Evolutionary conservation across 1,140 invertebrate genomes (phyloP), one percentile per base, ranked within the genome.

Genomic region (Neotoxoptera formosana): DNA sequence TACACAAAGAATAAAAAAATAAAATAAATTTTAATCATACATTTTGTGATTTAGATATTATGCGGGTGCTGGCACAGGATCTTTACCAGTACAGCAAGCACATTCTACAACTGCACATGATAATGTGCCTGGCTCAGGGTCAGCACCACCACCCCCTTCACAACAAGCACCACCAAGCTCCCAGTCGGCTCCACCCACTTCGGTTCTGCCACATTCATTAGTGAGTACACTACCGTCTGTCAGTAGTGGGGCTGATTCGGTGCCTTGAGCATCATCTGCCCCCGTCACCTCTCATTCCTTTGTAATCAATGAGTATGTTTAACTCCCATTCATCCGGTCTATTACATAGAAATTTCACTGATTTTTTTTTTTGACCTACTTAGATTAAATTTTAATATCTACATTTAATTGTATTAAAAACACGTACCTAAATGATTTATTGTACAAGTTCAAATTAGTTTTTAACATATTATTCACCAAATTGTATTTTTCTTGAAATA

Each of bases 51-150:
- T 96, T 95, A 97, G 97, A 94, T 97, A 97, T 95, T 97, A 97
- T 95, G 94, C 94, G 0, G 96, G 96, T 95, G 93, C 94, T 9
- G 94, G 93, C 21, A 94, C 94, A 14, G 96, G 96, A 95, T 95
- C 96, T 94, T 95, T 97, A 94, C 96, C 96, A 83, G 96, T 97
- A 94, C 97, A 97, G 95, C 97, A 97, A 95, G 97, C 97, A 94
- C 97, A 97, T 95, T 97, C 97, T 94, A 97, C 97, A 94, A 97
- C 97, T 94, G 96, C 97, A 94, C 97, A 97, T 95, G 97, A 97
- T 95, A 96, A 96, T 95, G 95, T 94, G 95, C 96, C 94, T 95
- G 95, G 95, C 96, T 96, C 95, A 95, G 96, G 95, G 96, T 96
- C 95, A 95, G 95, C 95, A 87, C 95, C 95, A 89, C 95, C 95